These are phyloP conservation scores for Coelogynopora nodosa DNA, from an alignment of 2,888 invertebrate genomes.

Conservation along the genomic window DNA sequence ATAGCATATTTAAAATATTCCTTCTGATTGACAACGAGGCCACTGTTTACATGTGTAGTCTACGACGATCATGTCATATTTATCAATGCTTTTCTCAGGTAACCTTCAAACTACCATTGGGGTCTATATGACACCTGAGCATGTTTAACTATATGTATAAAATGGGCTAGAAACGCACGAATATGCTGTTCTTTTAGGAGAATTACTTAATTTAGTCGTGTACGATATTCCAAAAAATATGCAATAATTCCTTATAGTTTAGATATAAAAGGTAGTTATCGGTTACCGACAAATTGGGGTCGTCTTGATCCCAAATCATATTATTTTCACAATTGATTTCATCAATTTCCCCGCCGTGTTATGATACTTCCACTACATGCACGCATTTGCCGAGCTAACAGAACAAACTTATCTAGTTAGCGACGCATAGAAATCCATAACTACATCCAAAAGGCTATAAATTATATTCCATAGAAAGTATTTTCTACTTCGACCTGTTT, in stretches of 20 bases:
- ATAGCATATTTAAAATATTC: too few species aligned
- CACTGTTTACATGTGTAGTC: too few species aligned
- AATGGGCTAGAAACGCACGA: neutral
- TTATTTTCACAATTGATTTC: neutral
- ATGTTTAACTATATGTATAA: neutral
- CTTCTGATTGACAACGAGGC: too few species aligned
- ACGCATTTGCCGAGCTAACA: neutral
- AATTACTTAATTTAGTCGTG: neutral
- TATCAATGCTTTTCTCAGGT: neutral
- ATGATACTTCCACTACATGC: neutral
- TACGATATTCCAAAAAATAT: slow-evolving; percentile 5
- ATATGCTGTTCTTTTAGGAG: slow-evolving; percentile 16
- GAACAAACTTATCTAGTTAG: neutral
- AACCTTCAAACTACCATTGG: neutral
- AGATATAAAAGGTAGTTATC: slow-evolving; percentile 2
- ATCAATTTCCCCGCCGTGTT: neutral
- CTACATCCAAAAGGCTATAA: neutral
- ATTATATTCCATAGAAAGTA: neutral
- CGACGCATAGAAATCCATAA: neutral
- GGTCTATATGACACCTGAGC: neutral
- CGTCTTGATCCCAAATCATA: neutral
- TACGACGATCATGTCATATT: too few species aligned
- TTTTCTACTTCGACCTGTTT: neutral
- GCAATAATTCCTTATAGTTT: neutral
- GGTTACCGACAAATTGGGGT: slow-evolving; percentile 5